Percentiles rank a stretch among this genome's conserved stretches.
These are phyloP conservation scores for Troglohyphantes excavatus DNA, from an alignment of 2,888 invertebrate species.

Conservation along the genomic window DNA sequence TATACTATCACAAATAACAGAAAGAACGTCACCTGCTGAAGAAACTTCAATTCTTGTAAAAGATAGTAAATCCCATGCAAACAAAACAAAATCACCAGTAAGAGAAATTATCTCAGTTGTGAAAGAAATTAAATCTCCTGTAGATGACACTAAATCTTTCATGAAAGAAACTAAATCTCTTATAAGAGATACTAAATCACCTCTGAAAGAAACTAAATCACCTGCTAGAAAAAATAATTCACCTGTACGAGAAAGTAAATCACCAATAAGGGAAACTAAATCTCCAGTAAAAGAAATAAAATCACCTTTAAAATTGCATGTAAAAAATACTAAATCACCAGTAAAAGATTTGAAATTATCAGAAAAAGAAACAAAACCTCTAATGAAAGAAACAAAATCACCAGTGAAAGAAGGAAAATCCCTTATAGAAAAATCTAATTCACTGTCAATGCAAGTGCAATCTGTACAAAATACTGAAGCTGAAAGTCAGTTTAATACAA, in stretches of 20 bases:
- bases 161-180: not conserved
- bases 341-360: not conserved
- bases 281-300: not conserved
- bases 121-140: slow-evolving; percentile 15
- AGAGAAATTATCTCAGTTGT: not conserved
- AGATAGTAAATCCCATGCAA: not conserved
- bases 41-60: no score
- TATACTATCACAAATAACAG: not conserved
- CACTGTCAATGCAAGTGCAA: not conserved
- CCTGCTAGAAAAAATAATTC: slow-evolving; percentile 5
- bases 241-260: not conserved
- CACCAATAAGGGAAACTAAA: not conserved
- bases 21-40: no score
- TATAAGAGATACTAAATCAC: not conserved
- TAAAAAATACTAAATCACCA: not conserved
- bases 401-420: not conserved
- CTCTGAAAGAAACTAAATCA: slow-evolving; percentile 8
- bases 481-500: not conserved
- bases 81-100: not conserved
- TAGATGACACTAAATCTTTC: not conserved
- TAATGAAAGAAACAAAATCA: not conserved
- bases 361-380: not conserved
- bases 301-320: not conserved
- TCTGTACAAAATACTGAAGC: not conserved
- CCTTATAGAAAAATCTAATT: not conserved